These are phyloP conservation scores for Nyctereutes procyonoides DNA, from an alignment of 2,113 vertebrate genomes.

Conservation along the genomic window DNA sequence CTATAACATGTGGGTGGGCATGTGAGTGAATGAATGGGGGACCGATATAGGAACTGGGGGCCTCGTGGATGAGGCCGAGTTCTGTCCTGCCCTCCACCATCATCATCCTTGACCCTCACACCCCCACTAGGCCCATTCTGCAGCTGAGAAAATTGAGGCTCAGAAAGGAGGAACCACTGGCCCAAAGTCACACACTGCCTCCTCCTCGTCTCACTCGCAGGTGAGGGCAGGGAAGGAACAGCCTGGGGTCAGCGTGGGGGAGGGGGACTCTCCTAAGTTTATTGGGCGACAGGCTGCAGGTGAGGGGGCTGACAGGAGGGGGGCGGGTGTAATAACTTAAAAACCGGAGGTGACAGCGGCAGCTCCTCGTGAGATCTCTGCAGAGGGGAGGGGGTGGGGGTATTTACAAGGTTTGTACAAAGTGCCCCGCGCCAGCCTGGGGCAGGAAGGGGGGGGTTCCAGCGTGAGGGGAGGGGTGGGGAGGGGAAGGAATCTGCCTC, in stretches of 20 bases:
- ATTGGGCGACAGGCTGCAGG: slow-evolving; percentile 77
- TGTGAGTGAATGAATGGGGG: not conserved
- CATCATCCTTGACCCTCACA: not conserved
- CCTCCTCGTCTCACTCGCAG: not conserved
- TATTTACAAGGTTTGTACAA: slow-evolving; percentile 86
- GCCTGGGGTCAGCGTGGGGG: slow-evolving; percentile 17
- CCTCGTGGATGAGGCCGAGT: not conserved
- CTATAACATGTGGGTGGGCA: slow-evolving; percentile 35
- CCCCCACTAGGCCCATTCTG: slow-evolving; percentile 37
- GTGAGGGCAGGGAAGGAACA: slow-evolving; percentile 42
- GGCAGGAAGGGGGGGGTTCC: slow-evolving; percentile 44
- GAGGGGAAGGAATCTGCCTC: slow-evolving; percentile 62
- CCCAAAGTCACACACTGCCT: not conserved
- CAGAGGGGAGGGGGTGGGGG: slow-evolving; percentile 7
- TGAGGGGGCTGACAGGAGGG: slow-evolving; percentile 63
- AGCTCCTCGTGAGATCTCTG: slow-evolving; percentile 69
- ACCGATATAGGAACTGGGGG: not conserved
- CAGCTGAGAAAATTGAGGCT: slow-evolving; percentile 48
- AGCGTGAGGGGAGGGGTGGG: not conserved
- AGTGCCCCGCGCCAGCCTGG: slow-evolving; percentile 76
- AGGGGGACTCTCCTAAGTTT: slow-evolving; percentile 75
- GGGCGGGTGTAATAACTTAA: slow-evolving; percentile 82
- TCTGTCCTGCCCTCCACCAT: not conserved
- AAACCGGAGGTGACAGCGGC: slow-evolving; percentile 72
- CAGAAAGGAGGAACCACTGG: not conserved